Conservation (phyloP, 2,888 invertebrate species). For the Spodoptera exigua region DNA sequence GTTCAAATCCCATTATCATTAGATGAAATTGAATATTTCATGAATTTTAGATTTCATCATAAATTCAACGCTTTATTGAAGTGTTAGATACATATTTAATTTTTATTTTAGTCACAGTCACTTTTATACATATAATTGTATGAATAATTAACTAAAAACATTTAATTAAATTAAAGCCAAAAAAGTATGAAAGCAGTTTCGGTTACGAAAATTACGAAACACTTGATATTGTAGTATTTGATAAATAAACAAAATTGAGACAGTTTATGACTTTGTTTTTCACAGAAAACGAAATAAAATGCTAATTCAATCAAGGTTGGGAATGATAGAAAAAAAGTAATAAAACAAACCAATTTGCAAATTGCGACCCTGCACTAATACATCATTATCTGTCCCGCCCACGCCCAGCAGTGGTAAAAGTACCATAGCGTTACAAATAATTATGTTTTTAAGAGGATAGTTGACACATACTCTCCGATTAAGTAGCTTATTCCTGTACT, state of each 20-base stretch:
- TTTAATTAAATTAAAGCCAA: not conserved
- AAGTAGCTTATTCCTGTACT: too few species aligned
- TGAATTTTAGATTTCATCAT: too few species aligned
- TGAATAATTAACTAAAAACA: too few species aligned
- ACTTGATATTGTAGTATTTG: slow-evolving; percentile 35
- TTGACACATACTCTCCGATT: too few species aligned
- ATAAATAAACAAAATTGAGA: slow-evolving; percentile 18
- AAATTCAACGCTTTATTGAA: too few species aligned
- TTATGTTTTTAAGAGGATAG: not conserved
- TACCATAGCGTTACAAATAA: slow-evolving; percentile 16
- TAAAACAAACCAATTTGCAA: slow-evolving; percentile 48
- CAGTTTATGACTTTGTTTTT: slow-evolving; percentile 40
- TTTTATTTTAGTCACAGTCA: too few species aligned
- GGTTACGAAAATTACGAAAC: not conserved
- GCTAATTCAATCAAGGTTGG: slow-evolving; percentile 44
- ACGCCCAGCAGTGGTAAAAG: slow-evolving; percentile 38
- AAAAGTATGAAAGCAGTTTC: slow-evolving; percentile 10
- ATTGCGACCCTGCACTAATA: slow-evolving; percentile 17
- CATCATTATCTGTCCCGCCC: slow-evolving; percentile 34
- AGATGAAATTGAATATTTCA: too few species aligned
- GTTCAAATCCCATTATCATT: too few species aligned
- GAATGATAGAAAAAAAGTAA: slow-evolving; percentile 36
- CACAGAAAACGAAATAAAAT: slow-evolving; percentile 26
- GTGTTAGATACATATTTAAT: too few species aligned
- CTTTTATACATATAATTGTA: too few species aligned